These are phyloP conservation scores for Eutrigla gurnardus DNA, from an alignment of 2,797 vertebrate species.

Conservation along the genomic window DNA sequence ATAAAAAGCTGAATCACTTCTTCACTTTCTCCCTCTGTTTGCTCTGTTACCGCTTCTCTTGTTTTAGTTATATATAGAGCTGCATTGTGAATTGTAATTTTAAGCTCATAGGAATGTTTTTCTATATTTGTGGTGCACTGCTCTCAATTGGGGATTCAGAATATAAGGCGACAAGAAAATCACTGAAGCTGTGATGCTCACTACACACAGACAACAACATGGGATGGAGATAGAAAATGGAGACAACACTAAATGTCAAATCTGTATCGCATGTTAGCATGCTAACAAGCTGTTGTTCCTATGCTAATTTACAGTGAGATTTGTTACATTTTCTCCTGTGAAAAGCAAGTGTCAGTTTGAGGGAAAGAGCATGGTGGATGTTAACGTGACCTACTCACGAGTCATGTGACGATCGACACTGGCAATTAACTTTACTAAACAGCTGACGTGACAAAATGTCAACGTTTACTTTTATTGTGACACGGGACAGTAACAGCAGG, in stretches of 20 bases:
- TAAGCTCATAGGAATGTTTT: not conserved
- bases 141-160: not conserved
- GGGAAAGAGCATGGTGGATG: no score
- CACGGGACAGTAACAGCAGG: no score
- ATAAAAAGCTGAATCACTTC: constrained; percentile 7
- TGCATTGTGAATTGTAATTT: not conserved
- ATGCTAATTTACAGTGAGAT: not conserved
- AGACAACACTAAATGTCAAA: not conserved
- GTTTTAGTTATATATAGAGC: not conserved
- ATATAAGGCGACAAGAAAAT: not conserved
- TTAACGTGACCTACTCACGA: no score
- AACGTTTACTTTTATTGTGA: no score
- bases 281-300: not conserved
- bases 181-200: not conserved
- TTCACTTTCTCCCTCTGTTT: not conserved
- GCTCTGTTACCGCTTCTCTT: not conserved
- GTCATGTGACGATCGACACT: no score
- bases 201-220: not conserved
- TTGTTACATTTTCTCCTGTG: no score
- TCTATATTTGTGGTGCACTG: not conserved
- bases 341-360: no score
- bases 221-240: not conserved
- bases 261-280: not conserved
- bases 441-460: no score
- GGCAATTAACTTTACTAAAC: no score